Percentiles rank a stretch among this genome's conserved stretches.
Conservation (phyloP, 2,797 vertebrate species). For the Alcedo atthis region DNA sequence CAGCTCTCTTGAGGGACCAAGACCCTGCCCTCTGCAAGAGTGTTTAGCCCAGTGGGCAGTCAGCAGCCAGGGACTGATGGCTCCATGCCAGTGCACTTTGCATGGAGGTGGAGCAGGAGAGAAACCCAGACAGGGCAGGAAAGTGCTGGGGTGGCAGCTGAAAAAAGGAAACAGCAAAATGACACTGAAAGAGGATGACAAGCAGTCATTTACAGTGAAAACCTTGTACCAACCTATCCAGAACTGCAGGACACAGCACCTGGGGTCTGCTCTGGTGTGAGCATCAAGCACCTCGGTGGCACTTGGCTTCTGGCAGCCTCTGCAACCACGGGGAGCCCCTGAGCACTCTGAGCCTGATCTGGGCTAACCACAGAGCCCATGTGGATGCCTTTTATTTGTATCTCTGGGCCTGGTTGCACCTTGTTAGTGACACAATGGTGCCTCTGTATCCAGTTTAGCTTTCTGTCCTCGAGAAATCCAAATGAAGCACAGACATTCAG, state of each 20-base stretch:
- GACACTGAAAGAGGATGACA: neutral
- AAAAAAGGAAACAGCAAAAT: neutral
- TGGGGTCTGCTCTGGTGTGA: neutral
- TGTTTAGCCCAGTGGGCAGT: neutral
- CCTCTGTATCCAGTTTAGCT: neutral
- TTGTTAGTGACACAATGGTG: neutral
- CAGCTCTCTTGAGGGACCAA: neutral
- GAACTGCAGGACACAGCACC: accelerated
- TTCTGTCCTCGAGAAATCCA: constrained; percentile 10
- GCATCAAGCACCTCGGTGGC: neutral
- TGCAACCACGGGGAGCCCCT: neutral
- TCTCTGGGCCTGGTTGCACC: neutral
- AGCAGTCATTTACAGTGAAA: neutral
- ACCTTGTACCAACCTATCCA: neutral
- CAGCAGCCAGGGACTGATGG: neutral
- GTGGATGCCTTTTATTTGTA: neutral
- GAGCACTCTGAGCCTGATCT: neutral
- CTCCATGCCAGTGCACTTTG: accelerated
- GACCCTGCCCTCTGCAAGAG: neutral
- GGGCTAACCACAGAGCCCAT: neutral
- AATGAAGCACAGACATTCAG: constrained; percentile 14
- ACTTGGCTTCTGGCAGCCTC: neutral
- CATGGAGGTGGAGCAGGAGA: neutral
- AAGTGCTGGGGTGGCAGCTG: neutral
- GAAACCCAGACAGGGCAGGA: neutral